Conservation (phyloP, 1,140 invertebrate species). For the Thaumetopoea pityocampa region DNA sequence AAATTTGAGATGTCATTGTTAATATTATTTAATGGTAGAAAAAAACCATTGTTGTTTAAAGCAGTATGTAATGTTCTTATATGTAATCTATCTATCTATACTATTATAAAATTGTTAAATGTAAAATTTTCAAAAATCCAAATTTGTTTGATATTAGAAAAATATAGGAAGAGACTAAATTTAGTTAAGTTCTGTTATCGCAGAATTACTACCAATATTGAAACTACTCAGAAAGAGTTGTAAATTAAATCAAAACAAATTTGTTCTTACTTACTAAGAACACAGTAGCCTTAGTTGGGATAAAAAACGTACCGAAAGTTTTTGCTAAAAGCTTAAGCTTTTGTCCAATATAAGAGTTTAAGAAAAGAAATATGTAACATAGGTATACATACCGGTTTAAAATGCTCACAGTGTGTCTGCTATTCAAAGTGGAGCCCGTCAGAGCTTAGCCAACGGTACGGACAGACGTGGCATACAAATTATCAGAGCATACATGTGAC, state of each 20-base stretch:
- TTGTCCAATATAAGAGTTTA: neutral
- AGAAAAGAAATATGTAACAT: constrained; percentile 23
- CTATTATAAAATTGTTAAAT: too few species aligned
- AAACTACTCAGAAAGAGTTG: too few species aligned
- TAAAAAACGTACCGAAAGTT: constrained; percentile 1
- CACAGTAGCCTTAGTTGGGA: too few species aligned
- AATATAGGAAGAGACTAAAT: too few species aligned
- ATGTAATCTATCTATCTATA: neutral
- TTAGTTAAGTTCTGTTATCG: too few species aligned
- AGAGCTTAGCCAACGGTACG: constrained; percentile 18
- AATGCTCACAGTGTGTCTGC: constrained; percentile 33
- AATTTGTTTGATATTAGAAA: too few species aligned
- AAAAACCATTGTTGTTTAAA: neutral
- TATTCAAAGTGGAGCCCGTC: constrained; percentile 32
- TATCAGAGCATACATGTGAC: constrained; percentile 14
- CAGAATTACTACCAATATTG: too few species aligned
- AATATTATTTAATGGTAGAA: neutral
- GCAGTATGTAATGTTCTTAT: neutral
- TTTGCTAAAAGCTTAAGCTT: neutral
- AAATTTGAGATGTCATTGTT: constrained; percentile 1
- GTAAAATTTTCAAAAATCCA: too few species aligned
- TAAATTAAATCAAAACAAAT: too few species aligned
- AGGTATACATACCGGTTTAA: constrained; percentile 23
- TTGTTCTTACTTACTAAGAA: too few species aligned
- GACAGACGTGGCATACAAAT: constrained; percentile 31